Evolutionary conservation across 2,113 vertebrate species (phyloP).

Genomic region (Anhinga rufa): DNA sequence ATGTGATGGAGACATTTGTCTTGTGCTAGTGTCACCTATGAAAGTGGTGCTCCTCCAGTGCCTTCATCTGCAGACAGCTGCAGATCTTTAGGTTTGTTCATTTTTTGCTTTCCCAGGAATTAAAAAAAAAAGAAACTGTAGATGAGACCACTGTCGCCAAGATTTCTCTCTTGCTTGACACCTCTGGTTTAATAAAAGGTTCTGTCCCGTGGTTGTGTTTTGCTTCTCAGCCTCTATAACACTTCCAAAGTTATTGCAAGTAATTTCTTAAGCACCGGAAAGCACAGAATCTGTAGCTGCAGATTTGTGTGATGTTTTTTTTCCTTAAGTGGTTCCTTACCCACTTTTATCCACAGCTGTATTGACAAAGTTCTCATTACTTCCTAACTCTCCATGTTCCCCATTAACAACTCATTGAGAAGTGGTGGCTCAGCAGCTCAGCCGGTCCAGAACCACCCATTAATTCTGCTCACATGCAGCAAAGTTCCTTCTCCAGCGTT

Average conservation of each 20-base stretch:
- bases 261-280: slow-evolving; percentile 49
- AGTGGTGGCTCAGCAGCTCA: not conserved
- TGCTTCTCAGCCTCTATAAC: not conserved
- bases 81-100: not conserved
- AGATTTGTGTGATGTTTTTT: slow-evolving; percentile 17
- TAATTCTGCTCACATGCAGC: slow-evolving; percentile 21
- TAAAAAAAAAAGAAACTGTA: not conserved
- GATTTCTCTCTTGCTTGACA: not conserved
- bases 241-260: slow-evolving; percentile 39
- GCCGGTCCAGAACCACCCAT: not conserved
- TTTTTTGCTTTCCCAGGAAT: not conserved
- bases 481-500: not conserved
- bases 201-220: not conserved
- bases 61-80: not conserved
- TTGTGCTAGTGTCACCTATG: not conserved
- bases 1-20: not conserved
- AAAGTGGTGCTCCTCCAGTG: not conserved
- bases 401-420: slow-evolving; percentile 35
- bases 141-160: not conserved
- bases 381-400: slow-evolving; percentile 18
- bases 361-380: slow-evolving; percentile 48
- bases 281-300: slow-evolving; percentile 4
- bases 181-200: not conserved
- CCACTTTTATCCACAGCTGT: slow-evolving; percentile 45
- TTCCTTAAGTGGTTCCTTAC: slow-evolving; percentile 35